Evolutionary conservation across 2,113 vertebrate species (phyloP).

Genomic region (Brienomyrus brachyistius): DNA sequence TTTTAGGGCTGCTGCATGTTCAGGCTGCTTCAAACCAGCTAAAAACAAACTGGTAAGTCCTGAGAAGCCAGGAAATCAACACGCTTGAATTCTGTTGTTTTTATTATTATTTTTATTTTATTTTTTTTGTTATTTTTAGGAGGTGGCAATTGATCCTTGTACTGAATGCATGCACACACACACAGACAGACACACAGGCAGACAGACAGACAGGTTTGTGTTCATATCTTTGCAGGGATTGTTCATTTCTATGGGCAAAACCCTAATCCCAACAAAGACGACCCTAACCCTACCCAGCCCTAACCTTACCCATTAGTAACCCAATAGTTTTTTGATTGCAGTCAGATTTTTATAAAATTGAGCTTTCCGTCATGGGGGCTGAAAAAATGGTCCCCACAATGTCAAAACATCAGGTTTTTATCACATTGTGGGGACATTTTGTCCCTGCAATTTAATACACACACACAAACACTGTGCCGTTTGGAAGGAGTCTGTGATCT

Average conservation of each 20-base stretch:
- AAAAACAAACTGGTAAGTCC: constrained; percentile 87
- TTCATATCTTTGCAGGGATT: neutral
- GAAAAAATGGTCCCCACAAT: neutral
- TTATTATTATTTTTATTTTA: neutral
- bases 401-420: neutral
- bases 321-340: neutral
- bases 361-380: neutral
- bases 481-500: neutral
- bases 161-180: neutral
- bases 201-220: neutral
- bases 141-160: neutral
- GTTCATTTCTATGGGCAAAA: neutral
- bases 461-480: neutral
- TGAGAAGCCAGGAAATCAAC: too few species aligned
- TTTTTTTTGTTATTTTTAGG: neutral
- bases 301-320: neutral
- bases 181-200: neutral
- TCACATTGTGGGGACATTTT: neutral
- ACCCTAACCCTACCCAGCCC: neutral
- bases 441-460: neutral
- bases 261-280: neutral
- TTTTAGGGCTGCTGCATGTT: constrained; percentile 68
- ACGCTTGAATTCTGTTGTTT: neutral
- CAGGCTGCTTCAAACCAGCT: constrained; percentile 82
- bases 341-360: neutral